Evolutionary conservation across 2,113 vertebrate genomes (phyloP), one percentile per base, ranked within the genome.

Genomic region (Melanostigma gelatinosum): DNA sequence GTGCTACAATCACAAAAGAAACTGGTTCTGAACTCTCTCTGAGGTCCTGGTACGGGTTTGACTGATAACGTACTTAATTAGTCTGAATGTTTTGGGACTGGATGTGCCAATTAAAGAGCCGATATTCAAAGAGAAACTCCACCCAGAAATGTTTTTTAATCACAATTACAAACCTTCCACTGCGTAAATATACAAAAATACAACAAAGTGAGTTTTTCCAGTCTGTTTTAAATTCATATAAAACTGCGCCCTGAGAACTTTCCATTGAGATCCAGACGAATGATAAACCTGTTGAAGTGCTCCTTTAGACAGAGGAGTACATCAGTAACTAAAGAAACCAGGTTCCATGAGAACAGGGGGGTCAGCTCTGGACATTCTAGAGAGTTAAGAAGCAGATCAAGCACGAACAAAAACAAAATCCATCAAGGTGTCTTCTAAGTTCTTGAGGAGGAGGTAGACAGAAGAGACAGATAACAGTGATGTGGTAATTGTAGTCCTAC

Each of bases 371-470:
- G 78, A 84, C 79, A 77, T 24, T 15, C 15, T 0, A 66, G 70
- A 89, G 87, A 76, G 88, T 80, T 84, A 0, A 90, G 85, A 85
- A 89, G 72, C 88, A 85, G 88, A 52, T 61, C 42, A 2, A 11
- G 58, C 71, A 13, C 65, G 66, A 79, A 73, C 77, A 5, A 58
- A 36, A 62, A 58, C 68, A 65, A 73, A 71, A 75, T 82, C 82
- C 44, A 29, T 72, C 75, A 52, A 78, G 84, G 84, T 86, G 79
- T 75, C 77, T 78, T 85, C 48, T 34, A 54, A 72, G 75, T 75
- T 88, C 58, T 89, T 42, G 79, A 88, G 84, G 84, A 92, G 91
- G 92, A 92, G 91, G 90, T 93, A 92, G 91, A 92, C 91, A 82
- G 80, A 85, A 81, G 88, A 93, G 88, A 93, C 83, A 40, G 79